Evolutionary conservation across 2,797 vertebrate genomes (phyloP), one percentile per base, ranked within the genome.

Genomic region (Eleutherodactylus coqui): DNA sequence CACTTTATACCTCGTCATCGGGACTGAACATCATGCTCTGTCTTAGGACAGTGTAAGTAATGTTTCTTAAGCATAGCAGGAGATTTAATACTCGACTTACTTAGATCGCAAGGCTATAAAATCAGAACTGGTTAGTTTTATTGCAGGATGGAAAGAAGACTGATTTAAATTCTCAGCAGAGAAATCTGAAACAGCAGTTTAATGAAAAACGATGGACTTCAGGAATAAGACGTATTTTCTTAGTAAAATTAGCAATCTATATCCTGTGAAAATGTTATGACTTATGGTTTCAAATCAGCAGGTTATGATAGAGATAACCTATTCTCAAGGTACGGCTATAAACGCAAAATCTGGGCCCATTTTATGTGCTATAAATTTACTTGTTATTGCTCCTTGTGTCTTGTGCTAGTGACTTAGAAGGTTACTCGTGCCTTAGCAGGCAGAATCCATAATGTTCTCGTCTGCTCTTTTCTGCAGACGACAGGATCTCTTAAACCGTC

Each of bases 221-320:
- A 32, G 75, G 49, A 79, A 79, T 69, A 75, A 87, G 64, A 87
- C 84, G 75, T 87, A 87, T 87, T 83, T 87, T 87, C 81, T 87
- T 79, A 83, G 86, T 73, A 87, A 87, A 84, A 83, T 87, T 84
- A 75, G 75, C 45, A 79, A 80, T 87, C 64, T 80, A 80, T 80
- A 84, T 75, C 86, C 76, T 84, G 75, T 34, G 45, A 84, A 79
- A 87, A 87, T 55, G 82, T 84, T 83, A 80, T 87, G 67, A 87
- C 82, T 84, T 84, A 87, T 80, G 76, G 69, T 41, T 87, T 84
- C 67, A 84, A 87, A 87, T 75, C 82, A 87, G 67, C 67, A 62
- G 82, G 53, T 38, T 62, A 80, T 55, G 82, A 80, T 87, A 84
- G 78, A 80, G 86, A 87, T 84, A 87, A 87, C 86, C 86, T 84